Percentiles rank a stretch among this genome's conserved stretches.
phyloP scores from a whole-genome alignment of 2,888 invertebrate genomes.

The Drosophila kanekoi region DNA sequence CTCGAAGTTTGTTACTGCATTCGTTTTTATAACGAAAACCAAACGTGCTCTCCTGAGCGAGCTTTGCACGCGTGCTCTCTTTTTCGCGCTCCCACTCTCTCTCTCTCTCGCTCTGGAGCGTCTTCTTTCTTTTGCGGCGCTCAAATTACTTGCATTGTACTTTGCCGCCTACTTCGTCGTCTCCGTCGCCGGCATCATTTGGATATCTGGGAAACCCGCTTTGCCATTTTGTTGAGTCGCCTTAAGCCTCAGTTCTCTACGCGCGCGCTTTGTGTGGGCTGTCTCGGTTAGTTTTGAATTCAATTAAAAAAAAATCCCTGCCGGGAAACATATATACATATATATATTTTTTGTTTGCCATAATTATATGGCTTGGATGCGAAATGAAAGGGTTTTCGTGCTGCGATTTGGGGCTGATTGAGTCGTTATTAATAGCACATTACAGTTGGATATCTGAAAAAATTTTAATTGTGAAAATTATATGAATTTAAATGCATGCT shows the following conservation, averaged over 20 bases:
- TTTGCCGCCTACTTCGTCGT: slow-evolving; percentile 17
- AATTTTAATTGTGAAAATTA: slow-evolving; percentile 21
- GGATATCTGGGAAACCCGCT: slow-evolving; percentile 65
- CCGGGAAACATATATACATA: slow-evolving; percentile 23
- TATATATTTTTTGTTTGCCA: slow-evolving; percentile 26
- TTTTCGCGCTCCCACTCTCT: neutral
- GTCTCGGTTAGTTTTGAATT: slow-evolving; percentile 24
- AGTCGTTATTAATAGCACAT: slow-evolving; percentile 47
- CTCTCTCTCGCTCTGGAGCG: slow-evolving; percentile 2
- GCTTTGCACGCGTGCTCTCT: slow-evolving; percentile 15
- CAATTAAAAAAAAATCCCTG: slow-evolving; percentile 43
- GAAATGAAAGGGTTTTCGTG: slow-evolving; percentile 38
- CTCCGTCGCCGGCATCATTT: slow-evolving; percentile 17
- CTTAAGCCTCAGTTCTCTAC: slow-evolving; percentile 36
- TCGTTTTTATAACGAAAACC: slow-evolving; percentile 71
- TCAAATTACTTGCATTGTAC: slow-evolving; percentile 44
- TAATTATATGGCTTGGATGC: slow-evolving; percentile 52
- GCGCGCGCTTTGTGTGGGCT: slow-evolving; percentile 40
- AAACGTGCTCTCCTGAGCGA: slow-evolving; percentile 27
- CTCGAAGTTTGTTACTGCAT: slow-evolving; percentile 54
- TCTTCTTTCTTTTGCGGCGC: slow-evolving; percentile 28
- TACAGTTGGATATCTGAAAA: slow-evolving; percentile 18
- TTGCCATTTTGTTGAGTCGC: slow-evolving; percentile 47
- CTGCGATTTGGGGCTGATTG: slow-evolving; percentile 40
- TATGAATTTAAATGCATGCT: slow-evolving; percentile 10